These are phyloP conservation scores for Allygus modestus DNA, from an alignment of 2,888 invertebrate genomes.

Conservation along the genomic window DNA sequence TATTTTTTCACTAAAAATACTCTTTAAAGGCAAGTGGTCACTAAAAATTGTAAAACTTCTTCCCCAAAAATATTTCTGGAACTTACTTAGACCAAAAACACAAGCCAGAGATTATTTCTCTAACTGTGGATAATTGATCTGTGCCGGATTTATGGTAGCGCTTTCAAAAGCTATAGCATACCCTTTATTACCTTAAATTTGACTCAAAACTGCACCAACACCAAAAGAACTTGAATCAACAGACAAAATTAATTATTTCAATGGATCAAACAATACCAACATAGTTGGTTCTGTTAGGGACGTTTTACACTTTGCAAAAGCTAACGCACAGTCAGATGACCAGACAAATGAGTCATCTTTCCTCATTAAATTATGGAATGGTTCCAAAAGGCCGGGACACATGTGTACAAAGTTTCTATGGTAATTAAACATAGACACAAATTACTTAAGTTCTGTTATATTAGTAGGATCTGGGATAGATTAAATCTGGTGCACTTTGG, in stretches of 20 bases:
- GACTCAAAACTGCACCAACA: neutral
- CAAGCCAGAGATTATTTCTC: slow-evolving; percentile 26
- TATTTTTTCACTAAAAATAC: no score
- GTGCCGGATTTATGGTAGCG: neutral
- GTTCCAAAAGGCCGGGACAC: slow-evolving; percentile 5
- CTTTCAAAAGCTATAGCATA: slow-evolving; percentile 33
- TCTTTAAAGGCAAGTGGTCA: neutral
- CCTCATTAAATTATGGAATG: slow-evolving; percentile 18
- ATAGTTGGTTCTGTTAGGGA: slow-evolving; percentile 22
- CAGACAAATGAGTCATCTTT: slow-evolving; percentile 29
- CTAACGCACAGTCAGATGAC: slow-evolving; percentile 36
- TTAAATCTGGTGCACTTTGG: slow-evolving; percentile 1
- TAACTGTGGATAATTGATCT: slow-evolving; percentile 40
- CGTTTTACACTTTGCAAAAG: no score
- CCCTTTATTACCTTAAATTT: neutral
- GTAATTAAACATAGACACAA: slow-evolving; percentile 21
- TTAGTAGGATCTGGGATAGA: slow-evolving; percentile 11
- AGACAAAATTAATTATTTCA: slow-evolving; percentile 44
- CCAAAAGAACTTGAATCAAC: slow-evolving; percentile 49
- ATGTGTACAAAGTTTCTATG: slow-evolving; percentile 36
- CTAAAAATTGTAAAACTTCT: neutral
- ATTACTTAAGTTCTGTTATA: slow-evolving; percentile 3
- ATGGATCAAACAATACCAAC: no score
- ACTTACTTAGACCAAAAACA: slow-evolving; percentile 38
- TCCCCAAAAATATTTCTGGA: slow-evolving; percentile 45